Evolutionary conservation across 2,888 invertebrate genomes (phyloP), one percentile per base, ranked within the genome.

Genomic region (Trisateles emortualis): DNA sequence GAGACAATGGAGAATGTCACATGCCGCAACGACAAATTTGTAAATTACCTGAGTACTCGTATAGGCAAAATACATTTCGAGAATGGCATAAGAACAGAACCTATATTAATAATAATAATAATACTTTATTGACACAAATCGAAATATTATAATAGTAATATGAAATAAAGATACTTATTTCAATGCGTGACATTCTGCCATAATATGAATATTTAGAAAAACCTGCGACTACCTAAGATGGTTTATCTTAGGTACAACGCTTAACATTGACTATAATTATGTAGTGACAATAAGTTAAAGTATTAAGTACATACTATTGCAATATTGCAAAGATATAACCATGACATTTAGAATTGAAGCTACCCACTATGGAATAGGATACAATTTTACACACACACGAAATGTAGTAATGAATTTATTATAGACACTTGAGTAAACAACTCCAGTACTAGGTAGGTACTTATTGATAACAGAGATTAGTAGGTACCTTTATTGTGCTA

Each of bases 231-330:
- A n/a, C n/a, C n/a, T n/a, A n/a, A n/a, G n/a, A n/a, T n/a, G n/a
- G n/a, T n/a, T n/a, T n/a, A n/a, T 3, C 19, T 5, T 3, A 3
- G 19, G n/a, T 32, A n/a, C 32, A 32, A 32, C 32, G 32, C 32
- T 32, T 32, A 35, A 35, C 35, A 35, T 16, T 19, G 17, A 36
- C 8, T 36, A 19, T 10, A 35, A 19, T n/a, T n/a, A n/a, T n/a
- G n/a, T n/a, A n/a, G 13, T 33, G 32, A 17, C 11, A 10, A 35
- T 10, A 35, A 35, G 14, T 35, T n/a, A n/a, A n/a, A n/a, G n/a
- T n/a, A n/a, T n/a, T n/a, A n/a, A n/a, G n/a, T 63, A 49, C 30
- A 41, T 43, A 51, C 68, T 64, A 63, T 68, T 58, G 68, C 45
- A 63, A 67, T 47, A 53, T 43, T 68, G 29, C 46, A 59, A 47